phyloP scores from a whole-genome alignment of 2,797 vertebrate species.

The Crocidura indochinensis region DNA sequence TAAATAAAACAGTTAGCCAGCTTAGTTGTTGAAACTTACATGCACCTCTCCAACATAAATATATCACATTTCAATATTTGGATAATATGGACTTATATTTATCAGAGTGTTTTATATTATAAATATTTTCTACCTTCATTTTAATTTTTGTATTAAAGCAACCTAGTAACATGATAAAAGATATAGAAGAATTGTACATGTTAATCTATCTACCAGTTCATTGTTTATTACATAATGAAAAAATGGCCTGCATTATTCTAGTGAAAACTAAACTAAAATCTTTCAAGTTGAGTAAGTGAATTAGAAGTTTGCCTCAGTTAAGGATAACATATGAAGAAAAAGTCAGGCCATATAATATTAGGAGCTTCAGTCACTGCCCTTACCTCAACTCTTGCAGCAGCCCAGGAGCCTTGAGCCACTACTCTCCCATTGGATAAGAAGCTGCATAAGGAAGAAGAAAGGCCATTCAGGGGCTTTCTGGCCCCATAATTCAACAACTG shows the following conservation, averaged over 20 bases:
- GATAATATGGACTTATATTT: slow-evolving; percentile 46
- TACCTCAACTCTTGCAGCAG: slow-evolving; percentile 88
- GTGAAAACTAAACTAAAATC: slow-evolving; percentile 74
- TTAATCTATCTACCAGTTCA: slow-evolving; percentile 74
- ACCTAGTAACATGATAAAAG: slow-evolving; percentile 51
- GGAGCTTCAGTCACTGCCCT: slow-evolving; percentile 86
- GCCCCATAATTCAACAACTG: slow-evolving; percentile 85
- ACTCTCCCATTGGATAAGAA: slow-evolving; percentile 88
- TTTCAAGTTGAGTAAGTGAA: slow-evolving; percentile 69
- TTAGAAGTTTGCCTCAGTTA: slow-evolving; percentile 76
- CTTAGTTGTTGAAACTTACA: slow-evolving; percentile 34
- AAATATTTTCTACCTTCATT: not conserved
- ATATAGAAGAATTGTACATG: slow-evolving; percentile 51
- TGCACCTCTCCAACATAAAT: slow-evolving; percentile 19
- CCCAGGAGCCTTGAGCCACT: slow-evolving; percentile 88
- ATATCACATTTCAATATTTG: slow-evolving; percentile 48
- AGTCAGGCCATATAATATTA: slow-evolving; percentile 84
- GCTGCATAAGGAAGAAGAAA: slow-evolving; percentile 88
- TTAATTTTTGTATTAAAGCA: slow-evolving; percentile 46
- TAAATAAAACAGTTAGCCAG: no score
- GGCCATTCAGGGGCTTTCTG: slow-evolving; percentile 88
- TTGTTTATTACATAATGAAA: slow-evolving; percentile 68
- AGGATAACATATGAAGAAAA: slow-evolving; percentile 80
- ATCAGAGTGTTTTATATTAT: slow-evolving; percentile 12
- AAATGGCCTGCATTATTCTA: slow-evolving; percentile 84